Evolutionary conservation across 1,140 invertebrate species (phyloP), one percentile per base, ranked within the genome.

Genomic region (Drosophila kurseongensis): DNA sequence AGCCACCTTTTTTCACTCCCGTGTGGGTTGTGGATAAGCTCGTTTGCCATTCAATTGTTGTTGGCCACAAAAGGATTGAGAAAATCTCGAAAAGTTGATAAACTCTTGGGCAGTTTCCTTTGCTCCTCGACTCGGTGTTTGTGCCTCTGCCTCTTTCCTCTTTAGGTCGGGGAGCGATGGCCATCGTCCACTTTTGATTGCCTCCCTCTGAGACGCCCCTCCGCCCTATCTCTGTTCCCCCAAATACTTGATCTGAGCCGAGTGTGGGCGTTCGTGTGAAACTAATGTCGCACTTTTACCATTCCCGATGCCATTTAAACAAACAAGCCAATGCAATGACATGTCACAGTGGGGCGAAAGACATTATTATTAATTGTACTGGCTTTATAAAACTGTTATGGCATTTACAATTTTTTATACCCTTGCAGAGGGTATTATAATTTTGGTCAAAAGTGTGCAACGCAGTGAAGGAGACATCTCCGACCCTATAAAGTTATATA

Each of bases 241-340:
- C 27, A 14, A 44, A 18, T 5, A 42, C 45, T 12, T 42, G n/a
- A 44, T 23, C 6, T 52, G 14, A 42, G 75, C 41, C 57, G 9
- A 75, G 81, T 66, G 81, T 88, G 83, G 83, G 83, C 83, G 83
- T 86, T 86, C 83, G 84, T 86, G 83, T 86, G 79, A 88, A 86
- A 83, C 72, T 72, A 83, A 83, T 83, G 80, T 83, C 80, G 80
- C 54, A 60, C 63, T 72, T 48, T 36, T 44, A 45, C 65, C 60
- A 63, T 60, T 61, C 52, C 72, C 44, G 56, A 78, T 67, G 73
- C 48, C 66, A 71, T 74, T 76, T 88, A 66, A 83, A 88, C 84
- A 88, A 88, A 83, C 79, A 74, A 88, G 67, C 54, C 62, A 62
- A 48, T 57, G 76, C 69, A 78, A 75, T 86, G 82, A 84, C 76